Percentiles rank a stretch among this genome's conserved stretches.
Conservation (phyloP, 2,797 vertebrate genomes). For the Fringilla coelebs region DNA sequence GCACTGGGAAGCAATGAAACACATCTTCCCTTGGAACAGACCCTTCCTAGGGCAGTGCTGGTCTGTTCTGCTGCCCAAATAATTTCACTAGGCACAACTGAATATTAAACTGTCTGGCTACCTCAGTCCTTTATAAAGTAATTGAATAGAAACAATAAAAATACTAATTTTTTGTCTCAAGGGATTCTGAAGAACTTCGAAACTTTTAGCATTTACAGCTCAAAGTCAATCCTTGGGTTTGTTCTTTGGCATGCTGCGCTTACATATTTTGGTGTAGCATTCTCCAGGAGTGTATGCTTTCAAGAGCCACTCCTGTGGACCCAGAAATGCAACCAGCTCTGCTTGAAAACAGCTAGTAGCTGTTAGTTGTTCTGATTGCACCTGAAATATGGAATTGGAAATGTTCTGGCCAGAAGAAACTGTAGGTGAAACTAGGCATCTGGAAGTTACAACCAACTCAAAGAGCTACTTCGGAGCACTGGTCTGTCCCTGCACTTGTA, state of each 20-base stretch:
- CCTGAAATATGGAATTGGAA: neutral
- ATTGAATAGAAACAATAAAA: neutral
- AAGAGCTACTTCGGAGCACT: neutral
- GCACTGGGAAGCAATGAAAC: neutral
- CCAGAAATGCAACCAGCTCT: neutral
- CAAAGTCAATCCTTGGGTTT: neutral
- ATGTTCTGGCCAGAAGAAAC: neutral
- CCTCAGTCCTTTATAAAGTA: neutral
- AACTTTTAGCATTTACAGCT: neutral
- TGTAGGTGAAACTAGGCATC: neutral
- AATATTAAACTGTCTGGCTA: neutral
- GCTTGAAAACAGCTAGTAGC: neutral
- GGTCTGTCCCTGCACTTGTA: neutral
- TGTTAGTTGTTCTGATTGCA: neutral
- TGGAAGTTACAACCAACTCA: neutral
- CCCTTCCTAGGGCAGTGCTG: neutral
- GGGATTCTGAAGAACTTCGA: neutral
- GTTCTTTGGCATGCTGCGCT: accelerated
- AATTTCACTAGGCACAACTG: neutral
- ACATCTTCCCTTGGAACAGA: neutral
- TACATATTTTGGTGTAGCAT: neutral
- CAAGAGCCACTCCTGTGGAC: neutral
- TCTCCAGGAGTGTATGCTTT: neutral
- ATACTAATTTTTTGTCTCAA: neutral
- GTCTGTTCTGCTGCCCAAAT: neutral